Conservation (phyloP, 2,797 vertebrate genomes). For the Morelia viridis region DNA sequence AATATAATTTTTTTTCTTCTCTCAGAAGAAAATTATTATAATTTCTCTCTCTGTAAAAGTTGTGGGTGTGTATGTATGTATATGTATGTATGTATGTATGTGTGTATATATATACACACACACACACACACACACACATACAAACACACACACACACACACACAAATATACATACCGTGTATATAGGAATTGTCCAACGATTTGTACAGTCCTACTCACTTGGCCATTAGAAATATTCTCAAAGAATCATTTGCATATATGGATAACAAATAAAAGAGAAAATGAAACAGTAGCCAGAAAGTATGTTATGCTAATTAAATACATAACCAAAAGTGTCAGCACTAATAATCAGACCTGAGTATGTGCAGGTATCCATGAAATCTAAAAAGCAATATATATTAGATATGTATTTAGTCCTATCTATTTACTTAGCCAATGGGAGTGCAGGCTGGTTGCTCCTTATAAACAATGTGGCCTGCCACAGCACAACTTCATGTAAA, state of each 20-base stretch:
- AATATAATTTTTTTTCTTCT: not conserved
- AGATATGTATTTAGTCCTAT: not conserved
- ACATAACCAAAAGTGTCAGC: conserved; percentile 30
- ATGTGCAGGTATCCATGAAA: conserved; percentile 35
- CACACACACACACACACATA: not conserved
- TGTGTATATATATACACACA: not conserved
- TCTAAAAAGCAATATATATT: conserved; percentile 16
- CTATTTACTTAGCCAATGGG: not conserved
- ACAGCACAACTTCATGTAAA: not conserved
- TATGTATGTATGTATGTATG: accelerated
- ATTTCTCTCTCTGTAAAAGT: conserved; percentile 13
- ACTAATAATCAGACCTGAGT: conserved; percentile 30
- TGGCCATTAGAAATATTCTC: conserved; percentile 39
- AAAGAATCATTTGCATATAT: conserved; percentile 30
- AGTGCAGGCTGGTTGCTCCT: not conserved
- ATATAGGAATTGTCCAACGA: not conserved
- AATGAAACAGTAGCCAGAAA: conserved; percentile 27
- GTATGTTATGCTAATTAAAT: conserved; percentile 47
- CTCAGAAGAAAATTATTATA: conserved; percentile 15
- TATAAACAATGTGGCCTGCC: not conserved
- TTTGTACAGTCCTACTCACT: conserved; percentile 28
- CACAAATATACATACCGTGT: too few relatives aligned
- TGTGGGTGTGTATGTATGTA: not conserved
- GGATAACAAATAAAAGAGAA: conserved; percentile 43
- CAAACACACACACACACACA: not conserved